Evolutionary conservation across 2,113 vertebrate species (phyloP), one percentile per base, ranked within the genome.

Genomic region (Brachirus orientalis): DNA sequence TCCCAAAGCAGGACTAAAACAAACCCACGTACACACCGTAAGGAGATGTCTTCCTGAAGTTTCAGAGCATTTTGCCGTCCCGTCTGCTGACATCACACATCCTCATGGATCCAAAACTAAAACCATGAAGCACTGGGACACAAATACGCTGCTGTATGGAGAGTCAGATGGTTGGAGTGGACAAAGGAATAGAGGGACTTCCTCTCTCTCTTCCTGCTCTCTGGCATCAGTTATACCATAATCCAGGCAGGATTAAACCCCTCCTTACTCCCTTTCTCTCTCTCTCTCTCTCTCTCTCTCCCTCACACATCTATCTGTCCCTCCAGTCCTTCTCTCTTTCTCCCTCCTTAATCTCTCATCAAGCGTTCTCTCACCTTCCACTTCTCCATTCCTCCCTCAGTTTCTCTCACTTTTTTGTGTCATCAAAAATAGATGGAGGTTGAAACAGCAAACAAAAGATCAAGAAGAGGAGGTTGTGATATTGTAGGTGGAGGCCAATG

Each of bases 171-270:
- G 65, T 62, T 57, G 46, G 64, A 68, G 35, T 73, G 63, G 62
- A 69, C 41, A 45, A 36, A 63, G 54, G 36, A 53, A 76, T 59
- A 59, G 69, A 48, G 46, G 80, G 68, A 84, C 85, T 83, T 79
- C 61, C 83, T 78, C 77, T 69, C 48, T 86, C 81, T 73, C 77
- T 66, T 84, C 80, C 63, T 84, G 52, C 72, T 79, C 61, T 77
- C 57, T 55, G 33, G 71, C 56, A 83, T 83, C 69, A 86, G 85
- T 91, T 88, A 86, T 86, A 79, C 78, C 68, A 85, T 91, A 91
- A 91, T 91, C 88, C 88, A 82, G 60, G 75, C 82, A 77, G 87
- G 90, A 91, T 91, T 91, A 91, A 91, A 91, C 86, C 83, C 90
- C 90, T 89, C 88, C 90, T 90, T 84, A 81, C 78, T 77, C 69